phyloP scores from a whole-genome alignment of 2,113 vertebrate species.

The Puffinus mauretanicus region DNA sequence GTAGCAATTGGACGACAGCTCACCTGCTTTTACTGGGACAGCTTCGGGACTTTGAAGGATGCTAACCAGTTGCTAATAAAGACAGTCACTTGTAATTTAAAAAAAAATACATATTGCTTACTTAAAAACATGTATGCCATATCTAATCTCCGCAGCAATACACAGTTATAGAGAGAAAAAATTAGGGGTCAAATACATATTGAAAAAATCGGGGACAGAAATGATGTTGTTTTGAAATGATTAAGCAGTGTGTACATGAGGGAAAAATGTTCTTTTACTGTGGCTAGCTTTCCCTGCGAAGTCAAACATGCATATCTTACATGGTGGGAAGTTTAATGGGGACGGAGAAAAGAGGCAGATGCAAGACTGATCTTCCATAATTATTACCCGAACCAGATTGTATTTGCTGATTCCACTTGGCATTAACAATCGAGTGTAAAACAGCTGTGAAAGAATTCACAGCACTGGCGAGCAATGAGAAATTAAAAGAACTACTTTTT shows the following conservation, averaged over 20 bases:
- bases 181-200: background rate
- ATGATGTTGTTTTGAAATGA: background rate
- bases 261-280: background rate
- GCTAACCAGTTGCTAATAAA: background rate
- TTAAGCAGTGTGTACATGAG: background rate
- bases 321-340: background rate
- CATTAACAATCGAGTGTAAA: conserved; percentile 5
- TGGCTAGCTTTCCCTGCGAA: background rate
- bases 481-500: conserved; percentile 46
- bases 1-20: fast-evolving
- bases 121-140: background rate
- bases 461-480: background rate
- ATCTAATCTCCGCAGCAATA: background rate
- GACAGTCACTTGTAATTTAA: background rate
- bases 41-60: fast-evolving
- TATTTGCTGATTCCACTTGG: conserved; percentile 35
- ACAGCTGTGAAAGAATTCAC: conserved; percentile 37
- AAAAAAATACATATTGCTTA: background rate
- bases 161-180: background rate
- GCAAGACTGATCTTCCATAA: background rate
- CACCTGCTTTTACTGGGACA: background rate
- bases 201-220: background rate
- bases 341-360: background rate
- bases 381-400: conserved; percentile 33
- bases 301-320: background rate